Percentiles rank a stretch among this genome's conserved stretches.
Evolutionary conservation across 2,888 invertebrate genomes (phyloP).

Genomic region (Calliscelio sp.): DNA sequence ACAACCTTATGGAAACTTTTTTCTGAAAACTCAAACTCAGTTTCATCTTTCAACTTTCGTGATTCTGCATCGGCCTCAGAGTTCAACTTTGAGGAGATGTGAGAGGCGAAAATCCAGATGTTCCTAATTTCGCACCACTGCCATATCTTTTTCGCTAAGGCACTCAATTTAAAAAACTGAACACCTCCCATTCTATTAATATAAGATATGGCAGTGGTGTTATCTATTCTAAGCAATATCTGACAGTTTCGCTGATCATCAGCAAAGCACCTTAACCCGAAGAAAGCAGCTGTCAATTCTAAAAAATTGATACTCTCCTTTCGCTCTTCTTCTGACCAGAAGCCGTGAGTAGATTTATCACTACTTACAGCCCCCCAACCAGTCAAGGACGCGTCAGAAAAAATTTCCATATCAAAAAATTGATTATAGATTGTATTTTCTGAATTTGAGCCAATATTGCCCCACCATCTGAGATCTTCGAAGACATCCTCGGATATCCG

Average conservation of each 20-base stretch:
- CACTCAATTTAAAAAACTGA: not conserved
- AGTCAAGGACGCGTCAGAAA: constrained; percentile 20
- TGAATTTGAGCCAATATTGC: not conserved
- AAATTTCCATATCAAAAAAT: constrained; percentile 60
- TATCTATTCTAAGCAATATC: constrained; percentile 9
- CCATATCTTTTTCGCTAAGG: not conserved
- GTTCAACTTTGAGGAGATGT: constrained; percentile 1
- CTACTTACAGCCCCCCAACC: not conserved
- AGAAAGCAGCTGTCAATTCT: constrained; percentile 64
- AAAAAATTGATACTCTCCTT: constrained; percentile 52
- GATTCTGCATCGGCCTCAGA: not conserved
- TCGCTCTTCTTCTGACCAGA: constrained; percentile 45
- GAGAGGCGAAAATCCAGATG: constrained; percentile 2
- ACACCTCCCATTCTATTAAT: not conserved
- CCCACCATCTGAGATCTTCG: constrained; percentile 19
- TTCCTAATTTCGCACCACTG: constrained; percentile 4
- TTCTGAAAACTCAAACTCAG: constrained; percentile 1
- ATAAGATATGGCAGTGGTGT: constrained; percentile 1
- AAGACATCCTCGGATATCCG: not conserved
- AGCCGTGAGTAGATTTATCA: not conserved
- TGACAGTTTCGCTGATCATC: constrained; percentile 5
- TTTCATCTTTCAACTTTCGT: not conserved
- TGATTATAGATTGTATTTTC: constrained; percentile 39
- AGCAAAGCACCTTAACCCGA: constrained; percentile 69
- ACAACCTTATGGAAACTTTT: not conserved